Percentiles rank a stretch among this genome's conserved stretches.
phyloP scores from a whole-genome alignment of 2,113 vertebrate genomes.

The Naja naja region DNA sequence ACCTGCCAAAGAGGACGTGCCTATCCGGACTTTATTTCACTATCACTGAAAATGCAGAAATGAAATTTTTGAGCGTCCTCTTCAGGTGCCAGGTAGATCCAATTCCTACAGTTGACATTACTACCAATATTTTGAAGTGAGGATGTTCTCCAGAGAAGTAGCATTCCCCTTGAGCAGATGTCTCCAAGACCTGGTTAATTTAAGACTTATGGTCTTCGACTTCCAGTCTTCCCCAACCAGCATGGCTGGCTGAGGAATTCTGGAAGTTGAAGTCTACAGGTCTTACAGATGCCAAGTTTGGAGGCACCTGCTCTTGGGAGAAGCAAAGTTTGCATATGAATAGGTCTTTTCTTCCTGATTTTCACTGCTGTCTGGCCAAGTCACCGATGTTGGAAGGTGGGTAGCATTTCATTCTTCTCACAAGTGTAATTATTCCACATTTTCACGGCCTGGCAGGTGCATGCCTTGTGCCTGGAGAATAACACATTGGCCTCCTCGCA shows the following conservation, averaged over 20 bases:
- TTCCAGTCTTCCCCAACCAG: neutral
- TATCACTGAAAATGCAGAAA: neutral
- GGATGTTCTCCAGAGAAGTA: neutral
- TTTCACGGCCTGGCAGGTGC: neutral
- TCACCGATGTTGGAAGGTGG: neutral
- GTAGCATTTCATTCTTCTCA: neutral
- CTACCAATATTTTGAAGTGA: neutral
- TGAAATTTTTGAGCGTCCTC: neutral
- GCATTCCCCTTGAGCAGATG: neutral
- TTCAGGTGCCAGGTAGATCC: neutral
- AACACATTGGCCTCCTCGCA: neutral
- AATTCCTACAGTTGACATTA: no score
- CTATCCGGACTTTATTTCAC: neutral
- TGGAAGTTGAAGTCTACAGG: neutral
- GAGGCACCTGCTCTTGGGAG: neutral
- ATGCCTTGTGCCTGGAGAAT: neutral
- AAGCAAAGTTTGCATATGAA: neutral
- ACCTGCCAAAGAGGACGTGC: neutral
- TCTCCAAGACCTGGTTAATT: neutral
- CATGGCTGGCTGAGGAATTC: neutral
- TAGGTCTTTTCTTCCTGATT: neutral
- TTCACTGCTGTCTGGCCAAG: neutral
- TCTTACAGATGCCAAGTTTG: neutral
- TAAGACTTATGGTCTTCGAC: neutral
- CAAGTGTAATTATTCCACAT: neutral